These are phyloP conservation scores for Lasiurus borealis DNA, from an alignment of 2,113 vertebrate species.

Conservation along the genomic window DNA sequence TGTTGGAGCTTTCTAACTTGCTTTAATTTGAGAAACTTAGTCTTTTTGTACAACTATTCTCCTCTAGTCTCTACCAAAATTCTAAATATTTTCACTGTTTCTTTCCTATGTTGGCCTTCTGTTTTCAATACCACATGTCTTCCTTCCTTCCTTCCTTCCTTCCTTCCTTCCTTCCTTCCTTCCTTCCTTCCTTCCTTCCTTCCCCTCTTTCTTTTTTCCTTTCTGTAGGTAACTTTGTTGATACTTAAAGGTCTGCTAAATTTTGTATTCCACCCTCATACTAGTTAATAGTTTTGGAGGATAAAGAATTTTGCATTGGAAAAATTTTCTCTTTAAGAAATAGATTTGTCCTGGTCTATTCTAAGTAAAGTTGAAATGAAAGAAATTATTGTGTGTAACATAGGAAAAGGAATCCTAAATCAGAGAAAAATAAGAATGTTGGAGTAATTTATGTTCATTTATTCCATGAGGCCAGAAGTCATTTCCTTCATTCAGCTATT, in stretches of 20 bases:
- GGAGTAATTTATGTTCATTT: background rate
- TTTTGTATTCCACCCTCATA: background rate
- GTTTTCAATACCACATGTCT: background rate
- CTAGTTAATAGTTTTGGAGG: background rate
- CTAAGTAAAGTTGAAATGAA: background rate
- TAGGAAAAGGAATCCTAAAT: background rate
- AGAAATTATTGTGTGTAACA: constrained; percentile 1
- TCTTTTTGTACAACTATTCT: background rate
- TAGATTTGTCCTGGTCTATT: background rate
- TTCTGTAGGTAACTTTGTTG: background rate
- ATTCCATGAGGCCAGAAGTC: background rate
- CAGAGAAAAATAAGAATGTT: background rate
- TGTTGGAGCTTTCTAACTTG: background rate
- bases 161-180: background rate
- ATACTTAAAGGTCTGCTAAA: background rate
- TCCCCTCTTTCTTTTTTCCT: constrained; percentile 1
- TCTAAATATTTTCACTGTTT: background rate
- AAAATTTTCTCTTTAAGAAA: background rate
- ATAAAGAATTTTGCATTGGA: constrained; percentile 33
- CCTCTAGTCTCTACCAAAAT: background rate
- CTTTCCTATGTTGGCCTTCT: background rate
- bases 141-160: background rate
- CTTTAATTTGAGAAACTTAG: background rate
- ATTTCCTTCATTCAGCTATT: background rate
- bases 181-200: background rate